Evolutionary conservation across 2,113 vertebrate genomes (phyloP).

Genomic region (Pogonocichla stellata): DNA sequence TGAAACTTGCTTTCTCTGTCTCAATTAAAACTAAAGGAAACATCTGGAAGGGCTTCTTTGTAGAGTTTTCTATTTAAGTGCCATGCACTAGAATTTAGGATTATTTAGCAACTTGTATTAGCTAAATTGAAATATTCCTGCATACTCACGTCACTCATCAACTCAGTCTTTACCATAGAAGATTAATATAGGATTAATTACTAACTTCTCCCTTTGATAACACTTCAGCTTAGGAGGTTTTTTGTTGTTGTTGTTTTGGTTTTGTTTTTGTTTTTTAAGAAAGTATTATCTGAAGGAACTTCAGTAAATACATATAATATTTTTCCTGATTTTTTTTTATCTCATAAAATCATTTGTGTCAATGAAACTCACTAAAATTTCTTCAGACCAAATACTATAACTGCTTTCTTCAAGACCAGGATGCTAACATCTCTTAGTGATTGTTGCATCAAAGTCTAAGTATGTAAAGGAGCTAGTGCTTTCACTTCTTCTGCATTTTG

Average conservation of each 20-base stretch:
- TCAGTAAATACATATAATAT: not conserved
- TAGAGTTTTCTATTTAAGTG: not conserved
- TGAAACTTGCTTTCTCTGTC: not conserved
- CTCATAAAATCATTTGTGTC: not conserved
- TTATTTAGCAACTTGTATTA: not conserved
- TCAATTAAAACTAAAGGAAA: not conserved
- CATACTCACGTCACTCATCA: accelerated
- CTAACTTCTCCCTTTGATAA: not conserved
- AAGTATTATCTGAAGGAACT: not conserved
- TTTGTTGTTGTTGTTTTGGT: no score
- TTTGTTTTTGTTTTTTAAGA: not conserved
- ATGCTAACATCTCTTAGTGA: not conserved
- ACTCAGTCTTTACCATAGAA: not conserved
- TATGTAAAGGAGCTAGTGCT: not conserved
- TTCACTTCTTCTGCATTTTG: not conserved
- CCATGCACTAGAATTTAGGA: not conserved
- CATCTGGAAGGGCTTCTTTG: not conserved
- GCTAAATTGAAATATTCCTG: not conserved
- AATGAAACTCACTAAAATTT: not conserved
- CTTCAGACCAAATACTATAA: not conserved
- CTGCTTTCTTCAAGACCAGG: not conserved
- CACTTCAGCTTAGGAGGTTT: not conserved
- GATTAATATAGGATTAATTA: not conserved
- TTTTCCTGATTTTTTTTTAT: not conserved
- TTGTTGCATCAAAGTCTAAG: not conserved